Evolutionary conservation across 2,113 vertebrate species (phyloP), one percentile per base, ranked within the genome.

Genomic region (Alligator mississippiensis): DNA sequence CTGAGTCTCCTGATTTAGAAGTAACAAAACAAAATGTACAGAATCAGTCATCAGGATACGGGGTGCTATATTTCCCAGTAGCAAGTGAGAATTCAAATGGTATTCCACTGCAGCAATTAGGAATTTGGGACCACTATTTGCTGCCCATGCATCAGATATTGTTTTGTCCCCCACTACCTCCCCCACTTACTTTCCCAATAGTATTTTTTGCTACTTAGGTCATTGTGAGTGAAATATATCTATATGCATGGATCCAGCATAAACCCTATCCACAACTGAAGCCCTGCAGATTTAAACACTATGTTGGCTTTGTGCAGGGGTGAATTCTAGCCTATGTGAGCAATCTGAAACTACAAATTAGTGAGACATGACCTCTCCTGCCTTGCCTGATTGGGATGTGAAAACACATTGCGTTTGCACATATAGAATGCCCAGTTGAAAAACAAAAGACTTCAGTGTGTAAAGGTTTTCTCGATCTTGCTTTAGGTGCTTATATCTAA

Each of bases 11-110:
- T 34, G 12, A n/a, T 77, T 19, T 5, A 84, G 91, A 80, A 84
- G 10, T 10, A 66, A 16, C 16, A 47, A 47, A 47, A 47, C 47
- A 47, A 8, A 47, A 47, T 70, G 30, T 70, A 21, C 18, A 30
- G 57, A 54, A 1, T 79, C 64, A 75, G 7, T 27, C 70, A 0
- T 0, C 1, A 24, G 21, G 76, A 68, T 19, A 57, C 27, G n/a
- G 2, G 12, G 74, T 30, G 74, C n/a, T 9, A 1, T 0, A n/a
- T 85, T 84, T 90, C 19, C 16, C 72, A 68, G 62, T 66, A 84
- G 72, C 34, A 12, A 80, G 12, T 70, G 24, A 90, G 82, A 87
- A 75, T 82, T 82, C 7, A 84, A 4, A 14, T 70, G 55, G 54
- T 61, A 62, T 24, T 82, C 82, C 80, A 78, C 17, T 83, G n/a